These are phyloP conservation scores for Hyles euphorbiae DNA, from an alignment of 1,140 invertebrate species.

Conservation along the genomic window DNA sequence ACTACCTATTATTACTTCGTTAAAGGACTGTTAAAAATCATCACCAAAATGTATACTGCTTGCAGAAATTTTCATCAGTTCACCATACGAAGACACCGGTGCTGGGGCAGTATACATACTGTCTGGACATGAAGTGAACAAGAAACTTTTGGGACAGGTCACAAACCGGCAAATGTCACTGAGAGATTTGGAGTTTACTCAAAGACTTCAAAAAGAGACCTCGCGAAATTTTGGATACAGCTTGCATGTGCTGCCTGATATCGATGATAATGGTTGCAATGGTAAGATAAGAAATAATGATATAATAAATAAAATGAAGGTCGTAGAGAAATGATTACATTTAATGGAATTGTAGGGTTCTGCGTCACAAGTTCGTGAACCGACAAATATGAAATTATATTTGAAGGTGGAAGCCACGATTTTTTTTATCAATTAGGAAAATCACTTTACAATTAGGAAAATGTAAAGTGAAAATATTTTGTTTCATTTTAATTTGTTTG, in stretches of 20 bases:
- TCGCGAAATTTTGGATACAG: conserved; percentile 38
- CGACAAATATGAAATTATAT: too few relatives aligned
- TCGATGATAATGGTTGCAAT: conserved; percentile 34
- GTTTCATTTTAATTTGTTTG: too few relatives aligned
- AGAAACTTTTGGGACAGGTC: conserved; percentile 7
- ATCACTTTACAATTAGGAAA: too few relatives aligned
- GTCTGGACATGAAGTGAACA: conserved; percentile 33
- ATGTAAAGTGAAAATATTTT: too few relatives aligned
- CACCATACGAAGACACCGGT: conserved; percentile 43
- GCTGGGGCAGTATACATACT: conserved; percentile 45
- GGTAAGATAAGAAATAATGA: conserved; percentile 23
- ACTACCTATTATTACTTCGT: too few relatives aligned
- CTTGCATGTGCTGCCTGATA: conserved; percentile 29
- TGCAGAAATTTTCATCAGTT: conserved; percentile 51
- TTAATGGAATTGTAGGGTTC: too few relatives aligned
- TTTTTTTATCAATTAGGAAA: too few relatives aligned
- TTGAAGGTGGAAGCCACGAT: too few relatives aligned
- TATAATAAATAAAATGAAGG: too few relatives aligned
- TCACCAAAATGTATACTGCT: conserved; percentile 8
- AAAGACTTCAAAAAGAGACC: conserved; percentile 26
- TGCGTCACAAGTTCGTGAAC: too few relatives aligned
- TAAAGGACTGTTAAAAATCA: too few relatives aligned
- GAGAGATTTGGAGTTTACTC: conserved; percentile 27
- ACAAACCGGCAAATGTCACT: conserved; percentile 12
- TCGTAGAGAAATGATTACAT: too few relatives aligned